Percentiles rank a stretch among this genome's conserved stretches.
Evolutionary conservation across 2,113 vertebrate species (phyloP).

Genomic region (Carassius gibelio): DNA sequence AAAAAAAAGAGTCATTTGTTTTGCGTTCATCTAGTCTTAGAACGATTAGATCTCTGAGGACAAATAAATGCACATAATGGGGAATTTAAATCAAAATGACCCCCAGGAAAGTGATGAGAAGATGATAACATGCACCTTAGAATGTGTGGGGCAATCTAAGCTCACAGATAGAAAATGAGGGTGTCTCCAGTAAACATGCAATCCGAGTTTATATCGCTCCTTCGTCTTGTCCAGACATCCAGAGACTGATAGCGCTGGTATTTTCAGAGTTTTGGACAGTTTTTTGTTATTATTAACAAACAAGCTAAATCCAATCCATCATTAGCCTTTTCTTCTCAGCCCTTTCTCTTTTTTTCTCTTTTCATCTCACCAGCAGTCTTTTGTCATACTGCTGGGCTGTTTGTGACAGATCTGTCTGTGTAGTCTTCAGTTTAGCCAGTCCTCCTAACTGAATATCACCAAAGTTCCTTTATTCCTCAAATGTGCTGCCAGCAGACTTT

Average conservation of each 20-base stretch:
- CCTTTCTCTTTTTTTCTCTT: not conserved
- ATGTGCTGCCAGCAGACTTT: slow-evolving; percentile 12
- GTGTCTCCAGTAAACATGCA: slow-evolving; percentile 48
- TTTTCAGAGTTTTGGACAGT: not conserved
- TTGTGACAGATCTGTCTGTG: slow-evolving; percentile 27
- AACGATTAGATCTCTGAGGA: not conserved
- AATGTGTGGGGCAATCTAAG: slow-evolving; percentile 67
- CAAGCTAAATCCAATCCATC: not conserved
- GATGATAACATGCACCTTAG: slow-evolving; percentile 62
- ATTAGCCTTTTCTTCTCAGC: not conserved
- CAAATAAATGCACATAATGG: slow-evolving; percentile 42
- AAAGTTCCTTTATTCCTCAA: slow-evolving; percentile 25
- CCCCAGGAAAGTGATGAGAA: slow-evolving; percentile 60
- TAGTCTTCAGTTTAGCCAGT: not conserved
- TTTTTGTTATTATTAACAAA: slow-evolving; percentile 32
- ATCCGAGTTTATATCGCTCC: slow-evolving; percentile 18
- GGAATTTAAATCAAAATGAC: slow-evolving; percentile 71
- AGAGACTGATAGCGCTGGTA: not conserved
- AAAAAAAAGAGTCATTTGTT: not conserved
- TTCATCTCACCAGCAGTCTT: not conserved
- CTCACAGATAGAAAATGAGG: slow-evolving; percentile 74
- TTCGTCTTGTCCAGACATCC: slow-evolving; percentile 42
- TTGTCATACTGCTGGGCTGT: not conserved
- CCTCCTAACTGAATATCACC: slow-evolving; percentile 9
- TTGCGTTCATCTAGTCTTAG: slow-evolving; percentile 27